Conservation (phyloP, 2,113 vertebrate species). For the Spea bombifrons region DNA sequence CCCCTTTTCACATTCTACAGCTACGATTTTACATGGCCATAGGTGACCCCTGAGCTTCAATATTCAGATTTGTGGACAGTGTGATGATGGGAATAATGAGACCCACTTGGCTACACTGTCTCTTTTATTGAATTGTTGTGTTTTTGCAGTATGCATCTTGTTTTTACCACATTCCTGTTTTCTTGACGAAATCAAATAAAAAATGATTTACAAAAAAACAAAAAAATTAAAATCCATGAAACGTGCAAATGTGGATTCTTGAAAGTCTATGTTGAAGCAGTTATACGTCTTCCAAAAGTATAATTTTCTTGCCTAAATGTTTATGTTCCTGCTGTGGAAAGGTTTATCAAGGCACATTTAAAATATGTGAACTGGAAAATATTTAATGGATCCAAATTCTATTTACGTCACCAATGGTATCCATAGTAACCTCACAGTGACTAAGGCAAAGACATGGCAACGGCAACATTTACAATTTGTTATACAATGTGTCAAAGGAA, state of each 20-base stretch:
- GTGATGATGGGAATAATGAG: no score
- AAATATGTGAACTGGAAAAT: constrained; percentile 36
- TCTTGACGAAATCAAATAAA: no score
- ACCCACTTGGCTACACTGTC: no score
- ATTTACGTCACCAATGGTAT: constrained; percentile 38
- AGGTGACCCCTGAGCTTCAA: no score
- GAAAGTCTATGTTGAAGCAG: neutral
- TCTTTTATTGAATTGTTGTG: no score
- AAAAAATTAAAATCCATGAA: neutral
- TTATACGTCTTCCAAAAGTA: neutral
- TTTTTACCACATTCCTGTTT: no score
- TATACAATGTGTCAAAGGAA: constrained; percentile 11
- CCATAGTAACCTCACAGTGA: constrained; percentile 46
- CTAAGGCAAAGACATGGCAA: constrained; percentile 39
- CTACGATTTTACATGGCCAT: no score
- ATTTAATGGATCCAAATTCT: constrained; percentile 42
- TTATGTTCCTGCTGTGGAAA: constrained; percentile 18
- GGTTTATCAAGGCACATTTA: constrained; percentile 27
- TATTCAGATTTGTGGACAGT: no score
- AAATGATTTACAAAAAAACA: no score
- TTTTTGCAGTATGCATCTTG: no score
- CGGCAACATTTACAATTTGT: constrained; percentile 36
- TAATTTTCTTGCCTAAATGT: constrained; percentile 27
- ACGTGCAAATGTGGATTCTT: neutral
- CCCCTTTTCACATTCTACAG: no score